Percentiles rank a stretch among this genome's conserved stretches.
phyloP scores from a whole-genome alignment of 2,113 vertebrate genomes.

The Siniperca knerii region DNA sequence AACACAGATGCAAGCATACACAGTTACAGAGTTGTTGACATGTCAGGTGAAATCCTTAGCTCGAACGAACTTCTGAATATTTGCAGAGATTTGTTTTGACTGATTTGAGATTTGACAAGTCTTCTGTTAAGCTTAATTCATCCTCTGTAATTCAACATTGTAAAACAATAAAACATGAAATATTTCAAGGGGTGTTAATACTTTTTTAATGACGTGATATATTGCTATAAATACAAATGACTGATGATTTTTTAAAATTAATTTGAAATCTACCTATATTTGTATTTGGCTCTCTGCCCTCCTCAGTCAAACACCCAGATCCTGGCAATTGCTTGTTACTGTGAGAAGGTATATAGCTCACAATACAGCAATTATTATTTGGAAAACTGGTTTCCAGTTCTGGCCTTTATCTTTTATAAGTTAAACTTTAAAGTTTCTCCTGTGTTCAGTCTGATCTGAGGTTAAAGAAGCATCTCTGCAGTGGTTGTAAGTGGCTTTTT shows the following conservation, averaged over 20 bases:
- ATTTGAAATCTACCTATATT: background rate
- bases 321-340: background rate
- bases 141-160: background rate
- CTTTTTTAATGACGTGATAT: background rate
- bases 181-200: background rate
- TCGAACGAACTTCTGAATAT: background rate
- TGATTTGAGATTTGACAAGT: background rate
- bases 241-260: background rate
- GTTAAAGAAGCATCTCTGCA: background rate
- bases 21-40: slow-evolving; percentile 10
- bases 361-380: background rate
- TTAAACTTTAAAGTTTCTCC: background rate
- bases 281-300: background rate
- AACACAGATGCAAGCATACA: slow-evolving; percentile 53
- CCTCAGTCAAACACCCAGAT: background rate
- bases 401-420: background rate
- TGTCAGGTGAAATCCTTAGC: slow-evolving; percentile 31
- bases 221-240: background rate
- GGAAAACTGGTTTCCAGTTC: background rate
- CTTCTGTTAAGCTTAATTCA: background rate
- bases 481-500: background rate
- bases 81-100: background rate
- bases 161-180: background rate
- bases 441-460: background rate
- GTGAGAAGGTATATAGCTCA: background rate